Base-by-base conservation (phyloP, 1,140 invertebrate species). In the Thaumetopoea pityocampa region DNA sequence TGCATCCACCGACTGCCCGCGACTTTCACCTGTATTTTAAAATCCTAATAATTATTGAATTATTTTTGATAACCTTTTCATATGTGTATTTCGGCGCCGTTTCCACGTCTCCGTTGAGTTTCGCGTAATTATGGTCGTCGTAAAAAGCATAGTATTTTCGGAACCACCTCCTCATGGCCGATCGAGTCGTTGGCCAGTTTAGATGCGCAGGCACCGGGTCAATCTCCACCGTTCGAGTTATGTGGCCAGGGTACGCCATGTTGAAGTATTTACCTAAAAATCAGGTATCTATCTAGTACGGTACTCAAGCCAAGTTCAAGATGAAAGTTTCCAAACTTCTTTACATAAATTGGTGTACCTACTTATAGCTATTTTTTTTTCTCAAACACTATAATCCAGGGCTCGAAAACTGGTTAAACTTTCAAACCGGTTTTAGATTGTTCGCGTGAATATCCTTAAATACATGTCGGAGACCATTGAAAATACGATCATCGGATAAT, bases 21-120 rank as follows among this genome's bases (percentile, higher is more conserved):
- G 3, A 23, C 3, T 23, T n/a, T 23, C 4, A 23, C 22, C 8
- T 2, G 2, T 7, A 23, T 8, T 5, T 2, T 23, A 3, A 33
- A 33, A 3, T 7, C 12, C 4, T 4, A 15, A 12, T 10, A 5
- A 8, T 5, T 12, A 8, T 8, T 24, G 3, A 7, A 16, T n/a
- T n/a, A 15, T 2, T 11, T 8, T 5, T 9, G 5, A 18, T 20
- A 2, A 78, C 73, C 53, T 69, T 50, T 10, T 73, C 57, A 12
- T 64, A 64, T 14, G 44, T 69, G 42, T 78, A 78, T 10, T 50
- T 62, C 0, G 73, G 73, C 0, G 70, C 67, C 0, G 59, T 63
- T 1, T 69, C 59, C 3, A 30, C 3, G 0, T 49, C 47, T 1
- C 44, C 34, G 2, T 64, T 63, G 5, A 59, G 51, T 32, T 62